Conservation (phyloP, 2,113 vertebrate species). For the Salvator merianae region DNA sequence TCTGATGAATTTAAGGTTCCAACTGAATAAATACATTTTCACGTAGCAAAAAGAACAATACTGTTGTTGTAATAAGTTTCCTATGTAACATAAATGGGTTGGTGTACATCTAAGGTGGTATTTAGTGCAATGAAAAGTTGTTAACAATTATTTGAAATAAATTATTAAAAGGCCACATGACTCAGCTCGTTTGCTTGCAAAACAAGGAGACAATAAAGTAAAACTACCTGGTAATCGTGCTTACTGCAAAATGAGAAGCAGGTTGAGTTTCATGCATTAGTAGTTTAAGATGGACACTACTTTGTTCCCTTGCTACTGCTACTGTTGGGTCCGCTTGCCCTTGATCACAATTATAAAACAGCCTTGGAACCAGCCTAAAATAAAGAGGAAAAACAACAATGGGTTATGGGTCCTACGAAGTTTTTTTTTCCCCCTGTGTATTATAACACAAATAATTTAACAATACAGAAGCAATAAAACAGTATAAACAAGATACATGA, state of each 20-base stretch:
- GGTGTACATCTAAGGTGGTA: too few species aligned
- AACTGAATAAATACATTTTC: too few species aligned
- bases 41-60: too few species aligned
- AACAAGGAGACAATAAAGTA: fast-evolving
- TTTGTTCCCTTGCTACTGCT: slow-evolving; percentile 92
- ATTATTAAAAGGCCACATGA: neutral
- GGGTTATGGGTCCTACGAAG: neutral
- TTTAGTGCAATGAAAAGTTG: too few species aligned
- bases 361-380: slow-evolving; percentile 86
- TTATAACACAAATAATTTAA: too few species aligned
- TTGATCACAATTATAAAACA: slow-evolving; percentile 94
- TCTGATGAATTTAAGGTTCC: too few species aligned
- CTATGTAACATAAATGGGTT: too few species aligned
- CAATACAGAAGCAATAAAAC: neutral
- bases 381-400: neutral
- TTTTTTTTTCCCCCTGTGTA: too few species aligned
- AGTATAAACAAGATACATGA: neutral
- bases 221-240: slow-evolving; percentile 90
- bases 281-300: slow-evolving; percentile 90
- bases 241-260: slow-evolving; percentile 91
- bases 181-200: neutral
- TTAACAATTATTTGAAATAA: too few species aligned
- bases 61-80: too few species aligned
- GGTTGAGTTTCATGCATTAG: slow-evolving; percentile 96
- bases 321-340: slow-evolving; percentile 94